Evolutionary conservation across 2,113 vertebrate genomes (phyloP).

Genomic region (Cyanistes caeruleus): DNA sequence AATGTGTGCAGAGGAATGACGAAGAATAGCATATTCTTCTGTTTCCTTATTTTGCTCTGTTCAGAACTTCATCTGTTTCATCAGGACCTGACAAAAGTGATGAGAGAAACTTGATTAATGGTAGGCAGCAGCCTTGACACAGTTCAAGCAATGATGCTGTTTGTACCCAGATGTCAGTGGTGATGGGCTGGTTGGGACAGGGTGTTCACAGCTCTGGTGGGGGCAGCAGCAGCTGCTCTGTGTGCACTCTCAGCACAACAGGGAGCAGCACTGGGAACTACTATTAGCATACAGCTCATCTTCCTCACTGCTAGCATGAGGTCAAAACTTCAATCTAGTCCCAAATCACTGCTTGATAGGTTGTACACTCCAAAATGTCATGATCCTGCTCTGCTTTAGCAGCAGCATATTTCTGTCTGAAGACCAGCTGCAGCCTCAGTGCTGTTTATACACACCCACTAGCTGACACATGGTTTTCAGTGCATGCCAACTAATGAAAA

Average conservation of each 20-base stretch:
- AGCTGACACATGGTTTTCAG: neutral
- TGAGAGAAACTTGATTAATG: neutral
- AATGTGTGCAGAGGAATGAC: neutral
- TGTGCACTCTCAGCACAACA: neutral
- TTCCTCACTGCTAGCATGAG: neutral
- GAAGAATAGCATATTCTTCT: conserved; percentile 5
- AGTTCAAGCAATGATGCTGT: neutral
- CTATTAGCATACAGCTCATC: neutral
- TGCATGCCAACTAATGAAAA: neutral
- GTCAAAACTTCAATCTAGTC: neutral
- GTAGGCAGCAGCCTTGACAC: neutral
- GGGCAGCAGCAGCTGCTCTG: neutral
- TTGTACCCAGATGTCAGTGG: neutral
- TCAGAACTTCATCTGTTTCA: neutral
- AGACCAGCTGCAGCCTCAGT: neutral
- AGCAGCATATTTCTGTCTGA: neutral
- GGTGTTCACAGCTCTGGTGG: neutral
- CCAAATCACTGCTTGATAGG: neutral
- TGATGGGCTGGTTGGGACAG: neutral
- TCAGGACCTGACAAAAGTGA: neutral
- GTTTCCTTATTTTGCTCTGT: neutral
- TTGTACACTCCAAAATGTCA: neutral
- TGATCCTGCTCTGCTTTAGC: neutral
- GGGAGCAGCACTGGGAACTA: neutral
- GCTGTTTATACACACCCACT: neutral